phyloP scores from a whole-genome alignment of 2,797 vertebrate species.

The Sarcophilus harrisii region DNA sequence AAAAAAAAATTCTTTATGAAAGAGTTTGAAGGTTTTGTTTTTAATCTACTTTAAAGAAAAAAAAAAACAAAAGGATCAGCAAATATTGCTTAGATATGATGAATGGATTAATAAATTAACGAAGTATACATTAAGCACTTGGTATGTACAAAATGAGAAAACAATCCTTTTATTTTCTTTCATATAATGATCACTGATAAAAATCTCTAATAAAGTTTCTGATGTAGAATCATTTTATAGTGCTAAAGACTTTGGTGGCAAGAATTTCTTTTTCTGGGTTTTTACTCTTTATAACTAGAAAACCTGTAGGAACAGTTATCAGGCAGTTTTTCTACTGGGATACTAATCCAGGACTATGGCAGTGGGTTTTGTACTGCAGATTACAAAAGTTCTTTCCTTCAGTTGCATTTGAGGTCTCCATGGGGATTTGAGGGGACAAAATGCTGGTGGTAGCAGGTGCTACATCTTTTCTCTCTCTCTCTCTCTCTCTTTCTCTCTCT shows the following conservation, averaged over 20 bases:
- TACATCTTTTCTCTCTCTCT: too few species aligned
- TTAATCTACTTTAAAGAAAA: not conserved
- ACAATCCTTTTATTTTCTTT: not conserved
- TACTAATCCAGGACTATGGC: not conserved
- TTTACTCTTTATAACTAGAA: not conserved
- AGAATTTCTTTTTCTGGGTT: not conserved
- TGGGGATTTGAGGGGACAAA: not conserved
- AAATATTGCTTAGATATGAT: not conserved
- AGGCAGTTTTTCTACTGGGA: not conserved
- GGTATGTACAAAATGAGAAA: not conserved
- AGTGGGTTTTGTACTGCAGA: too few species aligned
- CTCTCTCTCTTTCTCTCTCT: too few species aligned
- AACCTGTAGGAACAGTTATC: not conserved
- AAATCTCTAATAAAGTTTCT: not conserved
- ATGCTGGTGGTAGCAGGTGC: not conserved
- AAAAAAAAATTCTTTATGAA: not conserved
- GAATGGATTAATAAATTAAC: not conserved
- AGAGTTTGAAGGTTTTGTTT: not conserved
- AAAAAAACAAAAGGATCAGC: not conserved
- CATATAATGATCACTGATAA: not conserved
- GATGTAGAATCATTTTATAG: not conserved
- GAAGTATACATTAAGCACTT: not conserved
- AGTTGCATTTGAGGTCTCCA: too few species aligned
- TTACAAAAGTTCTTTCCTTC: not conserved
- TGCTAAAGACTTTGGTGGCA: not conserved